Evolutionary conservation across 2,113 vertebrate genomes (phyloP).

Genomic region (Sceloporus tristichus): DNA sequence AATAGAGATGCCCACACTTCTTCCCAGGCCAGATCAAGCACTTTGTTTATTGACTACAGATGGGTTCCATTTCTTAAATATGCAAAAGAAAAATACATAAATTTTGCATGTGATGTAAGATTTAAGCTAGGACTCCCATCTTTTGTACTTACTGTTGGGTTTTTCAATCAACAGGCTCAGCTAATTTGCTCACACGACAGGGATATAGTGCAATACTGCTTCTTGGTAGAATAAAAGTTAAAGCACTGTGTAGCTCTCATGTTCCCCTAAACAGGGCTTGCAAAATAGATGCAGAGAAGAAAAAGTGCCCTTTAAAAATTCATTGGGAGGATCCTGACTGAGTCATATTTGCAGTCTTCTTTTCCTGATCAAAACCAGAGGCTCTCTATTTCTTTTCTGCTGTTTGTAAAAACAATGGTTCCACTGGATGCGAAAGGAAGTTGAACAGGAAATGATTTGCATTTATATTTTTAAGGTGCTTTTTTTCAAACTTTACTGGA

Average conservation of each 20-base stretch:
- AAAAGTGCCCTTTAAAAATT: background rate
- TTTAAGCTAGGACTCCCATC: background rate
- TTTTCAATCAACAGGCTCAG: background rate
- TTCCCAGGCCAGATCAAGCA: background rate
- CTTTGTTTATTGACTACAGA: too few species aligned
- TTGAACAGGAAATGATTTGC: constrained; percentile 18
- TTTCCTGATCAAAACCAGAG: constrained; percentile 20
- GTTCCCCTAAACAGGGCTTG: background rate
- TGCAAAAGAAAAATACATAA: background rate
- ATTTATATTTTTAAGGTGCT: constrained; percentile 15
- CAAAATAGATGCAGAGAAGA: background rate
- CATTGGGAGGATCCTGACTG: too few species aligned
- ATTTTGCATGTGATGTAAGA: background rate
- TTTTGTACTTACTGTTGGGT: background rate
- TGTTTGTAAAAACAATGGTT: constrained; percentile 1
- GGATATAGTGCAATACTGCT: background rate
- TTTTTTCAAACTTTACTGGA: background rate
- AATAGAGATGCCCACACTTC: background rate
- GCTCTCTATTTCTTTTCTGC: background rate
- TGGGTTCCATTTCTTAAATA: background rate
- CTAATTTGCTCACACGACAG: background rate
- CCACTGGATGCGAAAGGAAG: constrained; percentile 10
- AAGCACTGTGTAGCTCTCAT: too few species aligned
- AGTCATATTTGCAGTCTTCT: background rate
- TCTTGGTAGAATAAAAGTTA: background rate